A percentile compares a stretch with the other conserved stretches of the same genome.
phyloP scores from a whole-genome alignment of 2,113 vertebrate genomes.

The Poeciliopsis retropinna region DNA sequence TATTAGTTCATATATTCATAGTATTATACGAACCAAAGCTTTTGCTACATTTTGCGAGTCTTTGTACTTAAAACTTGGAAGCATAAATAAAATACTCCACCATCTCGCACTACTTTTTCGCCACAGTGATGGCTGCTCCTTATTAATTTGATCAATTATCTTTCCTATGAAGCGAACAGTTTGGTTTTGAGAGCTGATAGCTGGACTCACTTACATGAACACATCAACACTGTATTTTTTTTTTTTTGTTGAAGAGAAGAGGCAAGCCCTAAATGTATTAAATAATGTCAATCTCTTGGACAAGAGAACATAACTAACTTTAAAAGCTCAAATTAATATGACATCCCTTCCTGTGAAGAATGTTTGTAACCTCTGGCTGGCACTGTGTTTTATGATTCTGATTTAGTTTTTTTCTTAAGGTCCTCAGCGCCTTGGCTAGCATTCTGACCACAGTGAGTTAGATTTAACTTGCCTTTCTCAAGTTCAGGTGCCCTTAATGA shows the following conservation, averaged over 20 bases:
- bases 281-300: background rate
- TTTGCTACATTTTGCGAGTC: background rate
- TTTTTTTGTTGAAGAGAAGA: background rate
- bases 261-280: background rate
- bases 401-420: constrained; percentile 44
- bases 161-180: no score
- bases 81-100: background rate
- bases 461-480: no score
- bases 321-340: no score
- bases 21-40: background rate
- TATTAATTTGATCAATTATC: no score
- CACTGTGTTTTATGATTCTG: background rate
- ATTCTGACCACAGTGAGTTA: constrained; percentile 68
- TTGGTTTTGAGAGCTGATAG: no score
- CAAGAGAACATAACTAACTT: no score
- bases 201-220: background rate
- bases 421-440: constrained; percentile 64
- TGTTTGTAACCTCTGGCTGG: background rate
- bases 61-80: background rate
- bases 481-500: no score
- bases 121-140: no score
- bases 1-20: background rate
- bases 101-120: no score
- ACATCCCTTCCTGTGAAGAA: background rate
- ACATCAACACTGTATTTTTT: no score